Conservation (phyloP, 2,113 vertebrate species). For the Apistogramma diplotaenia region DNA sequence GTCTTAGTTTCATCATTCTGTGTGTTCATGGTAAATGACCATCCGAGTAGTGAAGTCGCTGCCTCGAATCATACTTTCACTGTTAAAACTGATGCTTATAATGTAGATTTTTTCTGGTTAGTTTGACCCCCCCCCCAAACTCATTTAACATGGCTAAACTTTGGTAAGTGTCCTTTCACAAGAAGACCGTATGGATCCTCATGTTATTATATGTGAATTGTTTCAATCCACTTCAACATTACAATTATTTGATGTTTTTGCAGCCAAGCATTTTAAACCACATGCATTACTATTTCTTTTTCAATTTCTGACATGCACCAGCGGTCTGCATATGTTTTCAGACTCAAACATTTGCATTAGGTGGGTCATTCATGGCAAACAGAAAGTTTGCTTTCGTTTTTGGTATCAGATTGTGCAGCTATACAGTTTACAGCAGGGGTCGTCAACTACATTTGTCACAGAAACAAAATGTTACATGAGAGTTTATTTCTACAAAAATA, state of each 20-base stretch:
- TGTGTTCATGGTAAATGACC: background rate
- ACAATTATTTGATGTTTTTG: constrained; percentile 20
- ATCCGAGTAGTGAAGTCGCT: background rate
- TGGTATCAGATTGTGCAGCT: background rate
- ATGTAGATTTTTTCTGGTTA: background rate
- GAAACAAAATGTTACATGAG: no score
- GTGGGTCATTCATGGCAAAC: background rate
- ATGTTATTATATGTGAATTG: background rate
- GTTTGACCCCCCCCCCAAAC: background rate
- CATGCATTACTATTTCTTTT: background rate
- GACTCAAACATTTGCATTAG: background rate
- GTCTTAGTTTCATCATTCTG: constrained; percentile 41
- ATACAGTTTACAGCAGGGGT: background rate
- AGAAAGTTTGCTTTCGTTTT: background rate
- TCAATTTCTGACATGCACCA: background rate
- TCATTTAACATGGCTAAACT: background rate
- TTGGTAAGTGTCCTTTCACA: background rate
- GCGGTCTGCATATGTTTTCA: background rate
- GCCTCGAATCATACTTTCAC: background rate
- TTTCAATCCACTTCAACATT: background rate
- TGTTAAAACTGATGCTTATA: background rate
- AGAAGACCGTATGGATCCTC: background rate
- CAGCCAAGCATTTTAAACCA: constrained; percentile 4
- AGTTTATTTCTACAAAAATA: no score
- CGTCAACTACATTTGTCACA: no score